Evolutionary conservation across 2,888 invertebrate genomes (phyloP).

Genomic region (Xylophagus ater): DNA sequence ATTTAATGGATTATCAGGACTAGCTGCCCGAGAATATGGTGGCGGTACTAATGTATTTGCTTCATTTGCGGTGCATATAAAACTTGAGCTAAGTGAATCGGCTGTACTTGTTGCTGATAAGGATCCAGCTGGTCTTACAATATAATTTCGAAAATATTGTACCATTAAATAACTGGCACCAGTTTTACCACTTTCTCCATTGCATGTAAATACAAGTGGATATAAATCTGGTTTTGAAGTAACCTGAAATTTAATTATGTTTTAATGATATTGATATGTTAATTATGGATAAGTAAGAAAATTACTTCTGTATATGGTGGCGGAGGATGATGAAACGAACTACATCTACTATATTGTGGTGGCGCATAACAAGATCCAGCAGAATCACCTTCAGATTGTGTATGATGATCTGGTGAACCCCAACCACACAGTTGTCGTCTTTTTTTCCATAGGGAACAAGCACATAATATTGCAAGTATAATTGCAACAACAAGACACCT

Average conservation of each 20-base stretch:
- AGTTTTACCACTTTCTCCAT: slow-evolving; percentile 56
- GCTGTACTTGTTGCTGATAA: slow-evolving; percentile 75
- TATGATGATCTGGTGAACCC: slow-evolving; percentile 42
- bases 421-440: slow-evolving; percentile 41
- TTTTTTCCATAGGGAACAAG: slow-evolving; percentile 54
- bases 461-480: slow-evolving; percentile 56
- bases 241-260: slow-evolving; percentile 44
- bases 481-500: slow-evolving; percentile 59
- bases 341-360: slow-evolving; percentile 73
- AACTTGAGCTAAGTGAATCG: slow-evolving; percentile 78
- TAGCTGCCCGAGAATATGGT: slow-evolving; percentile 69
- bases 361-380: slow-evolving; percentile 73
- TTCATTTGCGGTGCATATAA: slow-evolving; percentile 77
- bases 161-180: slow-evolving; percentile 73
- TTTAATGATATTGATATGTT: neutral
- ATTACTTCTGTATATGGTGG: slow-evolving; percentile 75
- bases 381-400: slow-evolving; percentile 63
- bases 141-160: slow-evolving; percentile 71
- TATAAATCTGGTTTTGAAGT: slow-evolving; percentile 78
- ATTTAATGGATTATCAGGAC: slow-evolving; percentile 49
- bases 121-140: slow-evolving; percentile 62
- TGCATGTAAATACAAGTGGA: slow-evolving; percentile 71
- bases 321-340: slow-evolving; percentile 70
- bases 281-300: neutral
- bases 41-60: slow-evolving; percentile 75